Conservation (phyloP, 2,888 invertebrate species). For the Sesia apiformis region DNA sequence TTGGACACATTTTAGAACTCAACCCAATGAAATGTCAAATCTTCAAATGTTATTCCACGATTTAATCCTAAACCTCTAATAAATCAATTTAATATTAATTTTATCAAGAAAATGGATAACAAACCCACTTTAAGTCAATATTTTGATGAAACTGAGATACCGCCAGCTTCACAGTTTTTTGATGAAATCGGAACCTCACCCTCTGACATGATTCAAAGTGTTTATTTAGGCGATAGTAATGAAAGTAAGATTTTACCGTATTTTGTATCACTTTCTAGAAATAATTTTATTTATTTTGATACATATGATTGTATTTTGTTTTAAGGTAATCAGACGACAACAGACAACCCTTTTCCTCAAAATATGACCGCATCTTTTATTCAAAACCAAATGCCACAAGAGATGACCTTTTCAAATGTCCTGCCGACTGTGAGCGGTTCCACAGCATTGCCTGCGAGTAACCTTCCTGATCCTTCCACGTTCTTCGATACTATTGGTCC, state of each 20-base stretch:
- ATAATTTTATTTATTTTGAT: not conserved
- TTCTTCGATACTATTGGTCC: constrained; percentile 68
- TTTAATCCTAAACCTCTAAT: too few species aligned
- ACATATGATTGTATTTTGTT: not conserved
- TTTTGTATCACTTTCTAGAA: not conserved
- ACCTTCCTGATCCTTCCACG: constrained; percentile 63
- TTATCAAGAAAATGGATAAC: constrained; percentile 48
- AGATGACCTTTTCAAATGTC: constrained; percentile 42
- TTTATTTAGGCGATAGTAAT: constrained; percentile 52
- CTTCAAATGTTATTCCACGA: too few species aligned
- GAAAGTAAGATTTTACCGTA: constrained; percentile 28
- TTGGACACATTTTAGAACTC: too few species aligned
- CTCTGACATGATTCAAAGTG: constrained; percentile 64
- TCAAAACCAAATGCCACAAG: constrained; percentile 35
- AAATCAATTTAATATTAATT: constrained; percentile 14
- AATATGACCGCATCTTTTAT: constrained; percentile 42
- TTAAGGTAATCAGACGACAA: constrained; percentile 27
- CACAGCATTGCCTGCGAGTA: constrained; percentile 46
- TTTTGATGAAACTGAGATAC: constrained; percentile 60
- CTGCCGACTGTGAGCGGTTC: constrained; percentile 50
- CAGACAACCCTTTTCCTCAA: constrained; percentile 33
- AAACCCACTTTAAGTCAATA: constrained; percentile 74
- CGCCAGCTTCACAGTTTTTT: constrained; percentile 64
- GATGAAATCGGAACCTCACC: constrained; percentile 66
- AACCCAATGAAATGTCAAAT: too few species aligned